Evolutionary conservation across 2,888 invertebrate genomes (phyloP), one percentile per base, ranked within the genome.

Genomic region (Drosophila recens): DNA sequence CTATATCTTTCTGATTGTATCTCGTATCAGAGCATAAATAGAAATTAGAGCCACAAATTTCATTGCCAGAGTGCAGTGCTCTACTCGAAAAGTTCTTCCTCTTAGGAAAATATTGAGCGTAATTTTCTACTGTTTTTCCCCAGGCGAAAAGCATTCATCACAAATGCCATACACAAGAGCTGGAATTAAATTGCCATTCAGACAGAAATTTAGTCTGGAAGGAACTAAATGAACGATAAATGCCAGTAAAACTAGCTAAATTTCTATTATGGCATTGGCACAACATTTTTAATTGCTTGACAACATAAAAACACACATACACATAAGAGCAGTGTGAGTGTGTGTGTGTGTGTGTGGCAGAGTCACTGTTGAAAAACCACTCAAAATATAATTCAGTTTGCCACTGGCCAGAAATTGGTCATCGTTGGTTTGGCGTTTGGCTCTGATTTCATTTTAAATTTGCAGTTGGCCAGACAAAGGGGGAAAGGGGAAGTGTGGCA

Each of bases 211-310:
- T 61, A 53, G 54, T 51, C 42, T 58, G 56, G 49, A 43, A 65
- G 57, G 48, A 62, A 78, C 75, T 71, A 71, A 82, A 75, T 69
- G 68, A 57, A 83, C 67, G 72, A 78, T 75, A 80, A 75, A 75
- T 67, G 81, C 61, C 70, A 72, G 70, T 56, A 66, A 80, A 80
- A 78, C 72, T 72, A 70, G 67, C 57, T 38, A 75, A 86, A 72
- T 71, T 79, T 67, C 66, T 74, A 79, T 82, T 85, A 82, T 62
- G 79, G 67, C 69, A 83, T 80, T 81, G 65, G 74, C 64, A 76
- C 74, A 81, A 66, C 42, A 77, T 82, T 82, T 82, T 87, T 84
- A 83, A 85, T 83, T 83, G 85, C 86, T 77, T 72, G 71, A 76
- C 84, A 87, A 71, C 76, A 79, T 87, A 71, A 66, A 67, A 87